Percentiles rank a stretch among this genome's conserved stretches.
Conservation (phyloP, 2,888 invertebrate species). For the Sthenelais limicola region DNA sequence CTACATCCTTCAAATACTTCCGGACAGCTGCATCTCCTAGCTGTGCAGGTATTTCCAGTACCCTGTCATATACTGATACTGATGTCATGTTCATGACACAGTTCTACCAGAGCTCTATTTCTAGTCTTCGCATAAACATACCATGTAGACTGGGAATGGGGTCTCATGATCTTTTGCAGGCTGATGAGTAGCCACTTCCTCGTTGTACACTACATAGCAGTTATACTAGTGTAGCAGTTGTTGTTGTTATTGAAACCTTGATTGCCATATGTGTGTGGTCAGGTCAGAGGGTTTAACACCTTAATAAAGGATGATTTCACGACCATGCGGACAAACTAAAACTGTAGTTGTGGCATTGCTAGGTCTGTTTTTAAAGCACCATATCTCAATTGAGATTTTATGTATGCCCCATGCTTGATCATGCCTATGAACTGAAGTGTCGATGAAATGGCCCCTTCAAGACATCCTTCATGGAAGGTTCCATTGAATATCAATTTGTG, state of each 20-base stretch:
- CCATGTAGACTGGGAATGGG: conserved; percentile 49
- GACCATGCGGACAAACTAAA: too few relatives aligned
- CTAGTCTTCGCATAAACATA: conserved; percentile 51
- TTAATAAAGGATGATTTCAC: too few relatives aligned
- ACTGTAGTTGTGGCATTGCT: conserved; percentile 45
- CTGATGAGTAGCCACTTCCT: conserved; percentile 10
- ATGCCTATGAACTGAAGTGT: conserved; percentile 44
- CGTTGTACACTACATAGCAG: conserved; percentile 37
- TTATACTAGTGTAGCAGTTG: too few relatives aligned
- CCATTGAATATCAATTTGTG: conserved; percentile 46
- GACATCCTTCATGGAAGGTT: conserved; percentile 45
- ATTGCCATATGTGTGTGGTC: too few relatives aligned
- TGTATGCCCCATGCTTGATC: conserved; percentile 44
- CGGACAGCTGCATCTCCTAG: conserved; percentile 38
- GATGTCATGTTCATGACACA: conserved; percentile 50
- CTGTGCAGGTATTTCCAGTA: conserved; percentile 53
- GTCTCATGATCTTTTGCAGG: conserved; percentile 43
- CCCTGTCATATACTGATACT: conserved; percentile 54
- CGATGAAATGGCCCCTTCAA: conserved; percentile 42
- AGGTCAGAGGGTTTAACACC: too few relatives aligned
- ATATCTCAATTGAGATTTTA: conserved; percentile 44
- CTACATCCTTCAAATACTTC: conserved; percentile 44
- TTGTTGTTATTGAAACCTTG: too few relatives aligned
- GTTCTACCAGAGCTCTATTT: conserved; percentile 49
- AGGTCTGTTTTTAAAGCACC: conserved; percentile 43